Base-by-base conservation (phyloP, 2,888 invertebrate genomes). In the Ellobium chinense region DNA sequence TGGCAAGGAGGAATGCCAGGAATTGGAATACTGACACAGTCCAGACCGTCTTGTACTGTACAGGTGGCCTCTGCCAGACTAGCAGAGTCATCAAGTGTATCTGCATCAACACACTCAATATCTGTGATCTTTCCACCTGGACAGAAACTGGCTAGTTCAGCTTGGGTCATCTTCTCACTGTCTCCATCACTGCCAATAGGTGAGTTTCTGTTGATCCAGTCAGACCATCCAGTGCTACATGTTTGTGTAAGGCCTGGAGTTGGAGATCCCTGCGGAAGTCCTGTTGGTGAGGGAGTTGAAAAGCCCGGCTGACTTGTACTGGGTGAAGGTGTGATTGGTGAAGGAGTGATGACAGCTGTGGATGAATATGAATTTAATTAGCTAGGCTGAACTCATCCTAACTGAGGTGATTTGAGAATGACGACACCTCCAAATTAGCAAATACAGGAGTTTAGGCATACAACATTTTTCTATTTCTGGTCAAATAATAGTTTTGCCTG, bases 131-230 rank as follows among this genome's bases (percentile, higher is more conserved):
- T 46, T 21, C 89, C 90, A 63, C 83, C 87, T 0, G 78, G 82
- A 82, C 90, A 90, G 86, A 89, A 88, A 9, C 62, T 37, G 21
- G 78, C 56, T 37, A 84, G 70, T 74, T 89, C 89, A n/a, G 82
- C 72, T 5, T 75, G n/a, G 0, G 86, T 86, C 81, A 89, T 83
- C 34, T 85, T 85, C 79, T 90, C 90, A 70, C 82, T 81, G 65
- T 90, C 90, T 18, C 89, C 90, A 36, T 81, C 74, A 62, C 85
- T 86, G 31, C 78, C 65, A n/a, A 81, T 68, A 56, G 90, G 90
- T 21, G 77, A 80, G 65, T 89, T 87, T 56, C 70, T 74, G 74
- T 83, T 82, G 68, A 82, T 69, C 82, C 83, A 79, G 36, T 31
- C 27, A n/a, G 83, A 80, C 80, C 80, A 83, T 54, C 77, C 73